Evolutionary conservation across 2,888 invertebrate genomes (phyloP).

Genomic region (Xylocampa areola): DNA sequence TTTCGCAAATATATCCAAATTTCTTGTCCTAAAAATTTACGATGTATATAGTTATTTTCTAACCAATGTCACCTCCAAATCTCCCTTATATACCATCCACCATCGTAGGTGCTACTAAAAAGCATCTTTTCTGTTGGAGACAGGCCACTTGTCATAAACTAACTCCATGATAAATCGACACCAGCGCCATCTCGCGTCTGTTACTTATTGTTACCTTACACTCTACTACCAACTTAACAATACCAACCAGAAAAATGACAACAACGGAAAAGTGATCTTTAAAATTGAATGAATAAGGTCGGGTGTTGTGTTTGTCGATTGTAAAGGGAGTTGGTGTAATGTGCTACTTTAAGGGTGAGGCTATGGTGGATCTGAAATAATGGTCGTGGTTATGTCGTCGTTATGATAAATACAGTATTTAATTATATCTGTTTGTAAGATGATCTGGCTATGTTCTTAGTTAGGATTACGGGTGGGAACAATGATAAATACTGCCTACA

Average conservation of each 20-base stretch:
- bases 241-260: background rate
- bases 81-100: slow-evolving; percentile 20
- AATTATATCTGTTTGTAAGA: slow-evolving; percentile 75
- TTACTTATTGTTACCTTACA: slow-evolving; percentile 85
- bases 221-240: slow-evolving; percentile 55
- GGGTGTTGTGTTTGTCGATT: background rate
- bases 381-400: slow-evolving; percentile 77
- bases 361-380: slow-evolving; percentile 73
- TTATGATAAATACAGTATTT: slow-evolving; percentile 82
- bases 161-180: slow-evolving; percentile 84
- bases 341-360: slow-evolving; percentile 69
- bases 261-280: slow-evolving; percentile 54
- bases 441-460: slow-evolving; percentile 37
- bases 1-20: too few relatives aligned
- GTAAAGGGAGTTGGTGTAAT: slow-evolving; percentile 34
- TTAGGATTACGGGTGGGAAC: background rate
- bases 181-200: slow-evolving; percentile 79
- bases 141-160: slow-evolving; percentile 87
- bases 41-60: too few relatives aligned
- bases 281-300: background rate
- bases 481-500: background rate
- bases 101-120: slow-evolving; percentile 77
- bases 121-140: slow-evolving; percentile 82
- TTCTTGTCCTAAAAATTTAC: slow-evolving; percentile 1
- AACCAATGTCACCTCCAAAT: slow-evolving; percentile 24